phyloP scores from a whole-genome alignment of 2,113 vertebrate species.

The Tragulus kanchil region DNA sequence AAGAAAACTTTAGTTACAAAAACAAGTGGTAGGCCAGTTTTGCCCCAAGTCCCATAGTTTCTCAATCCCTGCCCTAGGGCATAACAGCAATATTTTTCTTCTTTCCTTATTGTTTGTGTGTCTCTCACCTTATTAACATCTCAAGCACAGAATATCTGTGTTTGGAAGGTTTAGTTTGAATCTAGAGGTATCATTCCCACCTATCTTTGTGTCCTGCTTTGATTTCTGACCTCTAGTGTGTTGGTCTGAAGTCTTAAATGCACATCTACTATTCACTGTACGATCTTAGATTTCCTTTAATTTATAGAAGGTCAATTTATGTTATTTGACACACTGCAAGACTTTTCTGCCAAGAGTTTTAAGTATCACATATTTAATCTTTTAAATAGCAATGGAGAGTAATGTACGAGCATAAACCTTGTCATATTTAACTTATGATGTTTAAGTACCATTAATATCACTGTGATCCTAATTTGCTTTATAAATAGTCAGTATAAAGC shows the following conservation, averaged over 20 bases:
- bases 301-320: conserved; percentile 4
- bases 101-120: not conserved
- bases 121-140: not conserved
- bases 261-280: not conserved
- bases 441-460: not conserved
- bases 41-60: not conserved
- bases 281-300: not conserved
- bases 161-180: not conserved
- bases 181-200: not conserved
- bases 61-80: not conserved
- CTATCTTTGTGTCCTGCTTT: not conserved
- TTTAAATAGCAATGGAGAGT: not conserved
- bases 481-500: conserved; percentile 22
- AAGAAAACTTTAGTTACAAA: not conserved
- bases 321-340: not conserved
- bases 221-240: not conserved
- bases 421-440: not conserved
- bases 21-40: not conserved
- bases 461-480: not conserved
- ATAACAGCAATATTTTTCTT: not conserved
- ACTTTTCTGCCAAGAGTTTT: not conserved
- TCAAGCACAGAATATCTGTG: not conserved
- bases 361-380: not conserved
- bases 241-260: not conserved
- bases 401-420: not conserved